Percentiles rank a stretch among this genome's conserved stretches.
Evolutionary conservation across 2,888 invertebrate genomes (phyloP).

Genomic region (Caenorhabditis uteleia): DNA sequence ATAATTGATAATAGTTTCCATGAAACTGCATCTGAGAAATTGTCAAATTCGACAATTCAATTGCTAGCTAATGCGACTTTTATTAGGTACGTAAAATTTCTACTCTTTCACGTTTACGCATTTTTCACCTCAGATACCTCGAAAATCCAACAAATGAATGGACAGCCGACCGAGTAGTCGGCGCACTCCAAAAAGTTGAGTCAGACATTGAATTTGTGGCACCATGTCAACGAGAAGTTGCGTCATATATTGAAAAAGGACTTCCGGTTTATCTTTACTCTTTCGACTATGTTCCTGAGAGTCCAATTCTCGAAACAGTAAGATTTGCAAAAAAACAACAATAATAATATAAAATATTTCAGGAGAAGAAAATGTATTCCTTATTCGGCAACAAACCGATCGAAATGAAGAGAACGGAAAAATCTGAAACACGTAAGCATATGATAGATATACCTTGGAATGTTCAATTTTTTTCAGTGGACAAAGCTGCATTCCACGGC

Average conservation of each 20-base stretch:
- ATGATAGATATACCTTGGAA: no score
- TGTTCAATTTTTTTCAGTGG: constrained; percentile 15
- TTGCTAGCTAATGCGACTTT: constrained; percentile 67
- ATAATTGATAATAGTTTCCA: constrained; percentile 62
- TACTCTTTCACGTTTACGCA: background rate
- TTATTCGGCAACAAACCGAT: constrained; percentile 66
- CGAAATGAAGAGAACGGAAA: constrained; percentile 50
- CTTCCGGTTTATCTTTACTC: constrained; percentile 65
- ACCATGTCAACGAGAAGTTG: constrained; percentile 66
- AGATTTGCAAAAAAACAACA: constrained; percentile 2
- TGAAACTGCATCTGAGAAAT: constrained; percentile 42
- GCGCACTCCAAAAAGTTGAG: constrained; percentile 60
- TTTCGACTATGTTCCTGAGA: constrained; percentile 67
- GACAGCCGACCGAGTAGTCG: constrained; percentile 45
- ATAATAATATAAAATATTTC: constrained; percentile 4
- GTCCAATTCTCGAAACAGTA: constrained; percentile 64
- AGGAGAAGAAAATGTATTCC: constrained; percentile 51
- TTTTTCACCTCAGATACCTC: constrained; percentile 49
- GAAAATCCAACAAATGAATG: constrained; percentile 50
- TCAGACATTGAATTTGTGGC: constrained; percentile 69
- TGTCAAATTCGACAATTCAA: constrained; percentile 64
- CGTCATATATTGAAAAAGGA: constrained; percentile 56
- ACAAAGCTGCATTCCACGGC: constrained; percentile 66
- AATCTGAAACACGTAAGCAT: constrained; percentile 27
- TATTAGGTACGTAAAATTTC: constrained; percentile 42